Evolutionary conservation across 2,797 vertebrate species (phyloP), one percentile per base, ranked within the genome.

Genomic region (Perodicticus potto): DNA sequence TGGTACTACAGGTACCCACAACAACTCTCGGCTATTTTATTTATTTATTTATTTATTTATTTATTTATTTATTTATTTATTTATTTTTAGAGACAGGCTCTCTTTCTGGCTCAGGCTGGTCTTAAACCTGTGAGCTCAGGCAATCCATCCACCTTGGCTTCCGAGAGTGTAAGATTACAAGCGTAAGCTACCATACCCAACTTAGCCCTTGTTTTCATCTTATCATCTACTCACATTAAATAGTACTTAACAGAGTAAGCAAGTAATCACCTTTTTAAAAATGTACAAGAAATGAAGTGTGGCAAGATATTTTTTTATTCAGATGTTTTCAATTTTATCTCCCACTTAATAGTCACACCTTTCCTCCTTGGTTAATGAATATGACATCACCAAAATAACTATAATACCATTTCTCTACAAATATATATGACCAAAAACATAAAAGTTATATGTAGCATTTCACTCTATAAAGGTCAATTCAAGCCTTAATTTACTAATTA

Each of bases 401-500:
- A 94, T 61, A 86, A 93, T 84, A 86, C 23, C 40, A 93, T 81
- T 86, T 89, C 27, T 88, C 53, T 92, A 91, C 6, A 93, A 94
- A 67, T n/a, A 22, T 89, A 93, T 92, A 57, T 34, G 22, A 90
- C 14, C 59, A 27, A 96, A 7, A 85, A 67, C 37, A 91, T 82
- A 93, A 93, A 91, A 88, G 5, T 10, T 10, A 83, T 63, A 5
- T 73, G 7, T 4, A 69, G 49, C 32, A 82, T 74, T 90, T 95
- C 80, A 90, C 9, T 83, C 43, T 95, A 76, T 45, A 61, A 92
- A 90, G 45, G 17, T 87, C 65, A 96, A 55, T 74, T 76, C 16
- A 87, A 94, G 40, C 32, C 86, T 95, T 86, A 95, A 94, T 93
- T 96, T 20, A 19, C 40, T 85, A 95, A 67, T 40, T 81, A 86